These are phyloP conservation scores for Acanthornis magna DNA, from an alignment of 2,797 vertebrate species.

Conservation along the genomic window DNA sequence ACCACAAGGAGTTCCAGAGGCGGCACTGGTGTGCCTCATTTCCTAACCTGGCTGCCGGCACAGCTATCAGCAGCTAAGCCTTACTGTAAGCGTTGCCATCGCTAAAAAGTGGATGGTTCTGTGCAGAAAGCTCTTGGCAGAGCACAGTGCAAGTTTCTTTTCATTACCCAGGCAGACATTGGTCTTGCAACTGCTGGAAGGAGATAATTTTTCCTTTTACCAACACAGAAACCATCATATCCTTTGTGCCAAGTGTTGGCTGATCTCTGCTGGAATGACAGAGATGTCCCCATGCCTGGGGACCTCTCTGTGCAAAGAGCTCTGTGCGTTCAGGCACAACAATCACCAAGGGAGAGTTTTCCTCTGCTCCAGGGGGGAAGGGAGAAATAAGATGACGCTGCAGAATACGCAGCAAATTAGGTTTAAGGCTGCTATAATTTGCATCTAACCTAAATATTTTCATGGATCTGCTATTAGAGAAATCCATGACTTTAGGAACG, in stretches of 20 bases:
- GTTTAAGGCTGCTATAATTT: slow-evolving; percentile 19
- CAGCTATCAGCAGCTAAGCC: background rate
- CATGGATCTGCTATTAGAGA: background rate
- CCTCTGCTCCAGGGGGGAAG: background rate
- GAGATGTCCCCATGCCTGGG: background rate
- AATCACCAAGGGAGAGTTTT: background rate
- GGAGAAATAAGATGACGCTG: background rate
- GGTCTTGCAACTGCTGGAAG: background rate
- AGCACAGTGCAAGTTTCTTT: background rate
- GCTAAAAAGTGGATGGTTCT: background rate
- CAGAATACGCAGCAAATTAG: background rate
- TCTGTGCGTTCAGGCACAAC: background rate
- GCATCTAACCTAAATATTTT: slow-evolving; percentile 42
- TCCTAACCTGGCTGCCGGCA: background rate
- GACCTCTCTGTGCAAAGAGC: background rate
- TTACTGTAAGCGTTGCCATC: background rate
- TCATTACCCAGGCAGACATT: background rate
- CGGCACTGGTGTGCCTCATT: background rate
- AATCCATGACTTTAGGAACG: background rate
- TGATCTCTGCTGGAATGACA: background rate
- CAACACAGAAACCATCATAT: background rate
- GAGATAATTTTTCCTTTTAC: background rate
- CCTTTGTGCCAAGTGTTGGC: background rate
- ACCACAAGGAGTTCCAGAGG: background rate
- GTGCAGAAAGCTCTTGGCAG: background rate